Evolutionary conservation across 1,140 invertebrate genomes (phyloP).

Genomic region (Drosophila aff.): DNA sequence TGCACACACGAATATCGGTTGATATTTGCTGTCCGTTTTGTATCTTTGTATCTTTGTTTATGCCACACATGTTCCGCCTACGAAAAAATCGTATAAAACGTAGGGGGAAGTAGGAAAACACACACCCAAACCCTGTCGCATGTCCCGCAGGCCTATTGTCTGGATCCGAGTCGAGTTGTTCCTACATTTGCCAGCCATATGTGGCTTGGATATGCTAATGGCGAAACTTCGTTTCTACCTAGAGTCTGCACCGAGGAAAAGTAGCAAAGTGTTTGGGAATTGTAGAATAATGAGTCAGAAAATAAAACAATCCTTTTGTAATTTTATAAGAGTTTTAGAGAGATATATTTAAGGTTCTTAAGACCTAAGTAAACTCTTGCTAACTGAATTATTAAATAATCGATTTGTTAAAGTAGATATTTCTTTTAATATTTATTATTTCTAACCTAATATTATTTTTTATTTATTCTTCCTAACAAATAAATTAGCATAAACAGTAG

Average conservation of each 20-base stretch:
- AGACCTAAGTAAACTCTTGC: no score
- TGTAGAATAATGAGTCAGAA: background rate
- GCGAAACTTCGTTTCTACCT: conserved; percentile 24
- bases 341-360: background rate
- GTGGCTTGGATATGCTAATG: conserved; percentile 57
- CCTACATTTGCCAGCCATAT: conserved; percentile 55
- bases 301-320: background rate
- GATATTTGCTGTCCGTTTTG: conserved; percentile 44
- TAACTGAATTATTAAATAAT: background rate
- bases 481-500: no score
- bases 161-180: conserved; percentile 33
- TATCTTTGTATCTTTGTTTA: conserved; percentile 61
- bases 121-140: conserved; percentile 12
- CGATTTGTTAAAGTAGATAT: background rate
- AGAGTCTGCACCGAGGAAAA: conserved; percentile 1
- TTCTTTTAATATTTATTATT: no score
- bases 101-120: conserved; percentile 19
- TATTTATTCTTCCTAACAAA: no score
- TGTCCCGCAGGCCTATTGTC: conserved; percentile 49
- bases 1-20: conserved; percentile 32
- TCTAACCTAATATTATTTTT: no score
- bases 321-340: background rate
- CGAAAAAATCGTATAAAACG: conserved; percentile 50
- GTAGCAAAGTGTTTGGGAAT: background rate
- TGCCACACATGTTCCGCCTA: conserved; percentile 67